phyloP scores from a whole-genome alignment of 1,140 invertebrate genomes.

The Drosophila repletoides region DNA sequence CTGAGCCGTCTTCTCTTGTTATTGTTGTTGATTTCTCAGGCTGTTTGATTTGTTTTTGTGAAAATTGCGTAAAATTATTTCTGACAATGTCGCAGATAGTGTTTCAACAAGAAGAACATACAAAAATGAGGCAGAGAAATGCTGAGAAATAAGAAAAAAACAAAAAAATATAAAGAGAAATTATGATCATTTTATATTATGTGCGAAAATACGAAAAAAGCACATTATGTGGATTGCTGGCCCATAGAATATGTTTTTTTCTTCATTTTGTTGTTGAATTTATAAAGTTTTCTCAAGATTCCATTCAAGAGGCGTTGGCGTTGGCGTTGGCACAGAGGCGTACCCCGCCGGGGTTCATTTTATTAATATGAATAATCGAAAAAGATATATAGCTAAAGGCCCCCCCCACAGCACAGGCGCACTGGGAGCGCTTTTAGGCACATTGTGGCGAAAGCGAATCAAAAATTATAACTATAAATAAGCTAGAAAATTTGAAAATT shows the following conservation, averaged over 20 bases:
- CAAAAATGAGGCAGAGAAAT: slow-evolving; percentile 8
- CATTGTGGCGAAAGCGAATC: slow-evolving; percentile 44
- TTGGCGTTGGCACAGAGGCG: slow-evolving; percentile 3
- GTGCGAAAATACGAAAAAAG: slow-evolving; percentile 55
- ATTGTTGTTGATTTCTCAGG: slow-evolving; percentile 6
- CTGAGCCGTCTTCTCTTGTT: slow-evolving; percentile 1
- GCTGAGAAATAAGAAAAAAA: slow-evolving; percentile 14
- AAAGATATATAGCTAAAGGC: not conserved
- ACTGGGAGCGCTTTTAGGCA: slow-evolving; percentile 26
- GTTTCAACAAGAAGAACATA: slow-evolving; percentile 54
- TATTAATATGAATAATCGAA: not conserved
- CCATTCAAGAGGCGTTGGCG: slow-evolving; percentile 37
- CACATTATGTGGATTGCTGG: slow-evolving; percentile 25
- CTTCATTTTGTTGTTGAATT: slow-evolving; percentile 24
- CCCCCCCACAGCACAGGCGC: not conserved
- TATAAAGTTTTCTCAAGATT: slow-evolving; percentile 43
- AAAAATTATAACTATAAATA: slow-evolving; percentile 67
- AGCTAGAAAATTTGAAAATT: slow-evolving; percentile 58
- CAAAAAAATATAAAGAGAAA: slow-evolving; percentile 34
- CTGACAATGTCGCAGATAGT: slow-evolving; percentile 73
- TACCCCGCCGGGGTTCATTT: not conserved
- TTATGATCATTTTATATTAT: slow-evolving; percentile 72
- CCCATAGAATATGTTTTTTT: slow-evolving; percentile 5
- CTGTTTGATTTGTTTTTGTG: slow-evolving; percentile 39
- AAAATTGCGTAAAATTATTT: slow-evolving; percentile 56